Percentiles rank a stretch among this genome's conserved stretches.
Conservation (phyloP, 2,113 vertebrate genomes). For the Sander vitreus region DNA sequence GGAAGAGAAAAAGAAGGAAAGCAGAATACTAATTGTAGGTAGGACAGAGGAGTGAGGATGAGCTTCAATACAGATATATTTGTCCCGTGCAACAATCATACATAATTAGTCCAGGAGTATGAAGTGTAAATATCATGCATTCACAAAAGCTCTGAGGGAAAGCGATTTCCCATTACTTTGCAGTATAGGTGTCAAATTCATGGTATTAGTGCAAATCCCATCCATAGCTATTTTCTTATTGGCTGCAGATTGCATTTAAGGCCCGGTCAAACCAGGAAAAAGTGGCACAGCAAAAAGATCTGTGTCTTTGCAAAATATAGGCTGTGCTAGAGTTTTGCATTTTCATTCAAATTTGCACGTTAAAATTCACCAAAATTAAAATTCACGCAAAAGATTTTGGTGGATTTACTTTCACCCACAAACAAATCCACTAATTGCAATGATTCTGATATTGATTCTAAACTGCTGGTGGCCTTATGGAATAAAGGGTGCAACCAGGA, state of each 20-base stretch:
- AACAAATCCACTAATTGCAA: too few species aligned
- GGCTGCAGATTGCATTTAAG: constrained; percentile 14
- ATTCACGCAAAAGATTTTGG: too few species aligned
- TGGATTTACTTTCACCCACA: too few species aligned
- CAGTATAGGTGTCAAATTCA: background rate
- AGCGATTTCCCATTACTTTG: background rate
- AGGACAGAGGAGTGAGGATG: background rate
- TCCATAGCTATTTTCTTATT: background rate
- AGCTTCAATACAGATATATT: background rate
- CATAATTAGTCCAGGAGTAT: background rate
- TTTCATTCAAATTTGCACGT: background rate
- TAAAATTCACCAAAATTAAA: background rate
- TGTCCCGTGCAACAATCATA: too few species aligned
- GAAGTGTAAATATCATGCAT: background rate
- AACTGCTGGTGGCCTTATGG: background rate
- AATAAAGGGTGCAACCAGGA: too few species aligned
- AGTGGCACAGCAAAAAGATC: background rate
- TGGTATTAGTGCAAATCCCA: background rate
- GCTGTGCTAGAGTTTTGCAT: too few species aligned
- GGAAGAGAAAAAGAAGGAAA: background rate
- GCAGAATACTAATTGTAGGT: background rate
- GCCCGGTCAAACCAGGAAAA: background rate
- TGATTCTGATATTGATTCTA: too few species aligned
- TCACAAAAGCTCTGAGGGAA: background rate
- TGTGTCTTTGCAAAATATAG: too few species aligned